Evolutionary conservation across 2,888 invertebrate species (phyloP).

Genomic region (Cheilosia soror): DNA sequence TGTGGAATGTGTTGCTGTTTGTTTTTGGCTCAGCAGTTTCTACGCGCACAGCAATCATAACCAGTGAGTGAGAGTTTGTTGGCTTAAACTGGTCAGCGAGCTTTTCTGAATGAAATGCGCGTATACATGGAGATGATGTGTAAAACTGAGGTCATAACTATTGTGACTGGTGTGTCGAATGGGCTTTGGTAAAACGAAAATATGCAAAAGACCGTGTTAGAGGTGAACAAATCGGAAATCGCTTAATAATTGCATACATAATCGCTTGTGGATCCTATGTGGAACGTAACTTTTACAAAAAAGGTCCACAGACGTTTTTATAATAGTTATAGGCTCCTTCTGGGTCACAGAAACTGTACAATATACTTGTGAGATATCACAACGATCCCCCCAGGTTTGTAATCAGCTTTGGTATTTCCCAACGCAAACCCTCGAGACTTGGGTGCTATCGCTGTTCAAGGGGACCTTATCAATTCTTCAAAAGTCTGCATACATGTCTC

Average conservation of each 20-base stretch:
- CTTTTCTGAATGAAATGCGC: constrained; percentile 70
- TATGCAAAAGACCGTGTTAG: no score
- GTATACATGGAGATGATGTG: background rate
- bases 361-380: no score
- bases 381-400: background rate
- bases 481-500: constrained; percentile 35
- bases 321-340: no score
- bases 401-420: constrained; percentile 64
- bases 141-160: constrained; percentile 19
- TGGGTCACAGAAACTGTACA: no score
- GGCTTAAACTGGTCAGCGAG: constrained; percentile 48
- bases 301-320: no score
- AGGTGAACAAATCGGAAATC: no score
- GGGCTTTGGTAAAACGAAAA: no score
- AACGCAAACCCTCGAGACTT: constrained; percentile 29
- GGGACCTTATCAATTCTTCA: constrained; percentile 41
- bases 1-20: constrained; percentile 27
- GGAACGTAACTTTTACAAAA: background rate
- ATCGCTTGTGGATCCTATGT: constrained; percentile 5
- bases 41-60: constrained; percentile 26
- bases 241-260: background rate
- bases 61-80: constrained; percentile 58
- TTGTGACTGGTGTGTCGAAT: constrained; percentile 14
- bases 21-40: background rate
- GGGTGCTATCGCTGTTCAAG: constrained; percentile 7